Evolutionary conservation across 2,888 invertebrate species (phyloP).

Genomic region (Sphaerophoria taeniata): DNA sequence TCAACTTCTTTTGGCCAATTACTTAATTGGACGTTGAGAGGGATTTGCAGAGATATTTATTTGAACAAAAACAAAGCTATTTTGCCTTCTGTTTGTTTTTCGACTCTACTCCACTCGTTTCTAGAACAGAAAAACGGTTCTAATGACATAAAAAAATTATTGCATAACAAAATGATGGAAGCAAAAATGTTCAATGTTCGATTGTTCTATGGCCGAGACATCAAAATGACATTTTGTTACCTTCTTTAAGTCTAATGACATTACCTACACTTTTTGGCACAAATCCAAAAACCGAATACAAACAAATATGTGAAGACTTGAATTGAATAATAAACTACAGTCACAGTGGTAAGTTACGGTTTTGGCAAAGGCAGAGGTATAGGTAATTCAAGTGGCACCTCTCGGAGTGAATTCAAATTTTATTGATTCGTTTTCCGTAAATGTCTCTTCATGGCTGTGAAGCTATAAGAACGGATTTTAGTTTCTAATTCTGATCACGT

Average conservation of each 20-base stretch:
- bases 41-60: conserved; percentile 19
- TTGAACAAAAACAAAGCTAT: neutral
- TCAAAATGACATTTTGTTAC: conserved; percentile 34
- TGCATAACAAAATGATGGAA: conserved; percentile 37
- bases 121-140: conserved; percentile 46
- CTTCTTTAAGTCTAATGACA: conserved; percentile 30
- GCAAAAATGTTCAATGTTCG: conserved; percentile 3
- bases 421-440: neutral
- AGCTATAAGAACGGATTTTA: neutral
- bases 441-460: neutral
- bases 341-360: conserved; percentile 31
- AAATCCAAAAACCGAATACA: conserved; percentile 34
- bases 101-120: neutral
- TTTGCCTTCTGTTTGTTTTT: neutral
- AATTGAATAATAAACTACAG: conserved; percentile 54
- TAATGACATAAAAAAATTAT: conserved; percentile 28
- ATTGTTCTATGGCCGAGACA: conserved; percentile 20
- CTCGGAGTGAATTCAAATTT: conserved; percentile 35
- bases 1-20: conserved; percentile 50
- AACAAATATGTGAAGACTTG: conserved; percentile 21
- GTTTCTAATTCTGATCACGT: conserved; percentile 47
- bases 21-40: conserved; percentile 52
- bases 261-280: conserved; percentile 34
- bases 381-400: conserved; percentile 12
- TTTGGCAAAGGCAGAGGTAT: conserved; percentile 14